Percentiles rank a stretch among this genome's conserved stretches.
phyloP scores from a whole-genome alignment of 2,113 vertebrate genomes.

The Eidolon helvum region DNA sequence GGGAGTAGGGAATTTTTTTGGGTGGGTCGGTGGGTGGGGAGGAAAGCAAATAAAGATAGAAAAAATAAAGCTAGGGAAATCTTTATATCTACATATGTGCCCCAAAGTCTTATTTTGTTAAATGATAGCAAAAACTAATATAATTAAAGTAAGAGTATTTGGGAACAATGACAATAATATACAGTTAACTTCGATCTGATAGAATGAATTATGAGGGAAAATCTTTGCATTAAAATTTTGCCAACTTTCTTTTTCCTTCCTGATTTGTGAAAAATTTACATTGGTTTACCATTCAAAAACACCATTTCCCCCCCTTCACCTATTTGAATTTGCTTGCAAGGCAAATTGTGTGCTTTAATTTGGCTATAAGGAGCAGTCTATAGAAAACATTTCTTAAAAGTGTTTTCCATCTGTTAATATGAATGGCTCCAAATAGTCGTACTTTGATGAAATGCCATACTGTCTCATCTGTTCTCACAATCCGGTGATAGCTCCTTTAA shows the following conservation, averaged over 20 bases:
- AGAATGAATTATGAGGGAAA: slow-evolving; percentile 3
- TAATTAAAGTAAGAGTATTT: slow-evolving; percentile 25
- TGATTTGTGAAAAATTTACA: slow-evolving; percentile 20
- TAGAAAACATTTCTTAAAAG: slow-evolving; percentile 22
- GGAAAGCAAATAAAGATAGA: neutral
- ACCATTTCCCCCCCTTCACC: neutral
- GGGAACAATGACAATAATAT: neutral
- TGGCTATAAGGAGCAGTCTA: neutral
- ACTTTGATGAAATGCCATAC: slow-evolving; percentile 50
- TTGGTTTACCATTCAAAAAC: slow-evolving; percentile 7
- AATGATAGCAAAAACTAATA: neutral
- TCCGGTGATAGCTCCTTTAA: slow-evolving; percentile 59
- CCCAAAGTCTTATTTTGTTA: neutral
- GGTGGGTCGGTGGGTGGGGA: rapidly evolving
- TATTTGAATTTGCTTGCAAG: slow-evolving; percentile 35
- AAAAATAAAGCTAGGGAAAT: neutral
- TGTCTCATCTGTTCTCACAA: slow-evolving; percentile 54
- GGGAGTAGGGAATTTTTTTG: neutral
- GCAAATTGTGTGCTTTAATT: slow-evolving; percentile 36
- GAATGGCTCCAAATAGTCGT: neutral
- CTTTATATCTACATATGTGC: neutral
- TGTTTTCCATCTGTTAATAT: slow-evolving; percentile 1
- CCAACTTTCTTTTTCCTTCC: slow-evolving; percentile 28
- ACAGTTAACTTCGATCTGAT: neutral
- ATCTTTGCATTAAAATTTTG: slow-evolving; percentile 21